phyloP scores from a whole-genome alignment of 2,888 invertebrate species.

The Bursaphelenchus okinawaensis region DNA sequence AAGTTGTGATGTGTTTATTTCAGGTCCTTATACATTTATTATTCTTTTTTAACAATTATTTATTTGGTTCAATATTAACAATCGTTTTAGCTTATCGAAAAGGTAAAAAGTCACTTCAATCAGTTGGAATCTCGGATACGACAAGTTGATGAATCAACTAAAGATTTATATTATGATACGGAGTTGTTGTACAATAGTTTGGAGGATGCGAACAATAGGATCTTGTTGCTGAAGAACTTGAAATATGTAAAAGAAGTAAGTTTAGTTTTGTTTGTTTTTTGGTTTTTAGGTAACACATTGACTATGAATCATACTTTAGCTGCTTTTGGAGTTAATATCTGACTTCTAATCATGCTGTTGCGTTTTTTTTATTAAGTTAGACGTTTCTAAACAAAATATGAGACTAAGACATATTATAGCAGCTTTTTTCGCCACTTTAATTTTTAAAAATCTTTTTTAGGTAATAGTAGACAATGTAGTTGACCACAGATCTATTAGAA shows the following conservation, averaged over 20 bases:
- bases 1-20: too few relatives aligned
- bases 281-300: neutral
- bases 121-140: neutral
- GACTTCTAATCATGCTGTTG: too few relatives aligned
- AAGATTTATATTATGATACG: neutral
- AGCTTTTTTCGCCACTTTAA: neutral
- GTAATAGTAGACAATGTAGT: neutral
- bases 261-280: too few relatives aligned
- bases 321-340: neutral
- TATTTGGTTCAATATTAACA: too few relatives aligned
- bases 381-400: too few relatives aligned
- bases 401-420: too few relatives aligned
- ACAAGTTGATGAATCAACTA: neutral
- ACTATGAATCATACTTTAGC: neutral
- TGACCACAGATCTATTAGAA: neutral
- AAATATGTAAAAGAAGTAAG: neutral
- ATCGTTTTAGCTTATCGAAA: neutral
- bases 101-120: neutral
- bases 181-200: neutral
- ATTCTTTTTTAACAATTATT: too few relatives aligned
- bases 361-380: too few relatives aligned
- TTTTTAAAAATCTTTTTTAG: neutral
- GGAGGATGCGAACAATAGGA: neutral
- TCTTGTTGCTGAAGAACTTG: neutral
- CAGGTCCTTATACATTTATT: too few relatives aligned